Base-by-base conservation (phyloP, 1,140 invertebrate species). In the Anagrus nilaparvatae region DNA sequence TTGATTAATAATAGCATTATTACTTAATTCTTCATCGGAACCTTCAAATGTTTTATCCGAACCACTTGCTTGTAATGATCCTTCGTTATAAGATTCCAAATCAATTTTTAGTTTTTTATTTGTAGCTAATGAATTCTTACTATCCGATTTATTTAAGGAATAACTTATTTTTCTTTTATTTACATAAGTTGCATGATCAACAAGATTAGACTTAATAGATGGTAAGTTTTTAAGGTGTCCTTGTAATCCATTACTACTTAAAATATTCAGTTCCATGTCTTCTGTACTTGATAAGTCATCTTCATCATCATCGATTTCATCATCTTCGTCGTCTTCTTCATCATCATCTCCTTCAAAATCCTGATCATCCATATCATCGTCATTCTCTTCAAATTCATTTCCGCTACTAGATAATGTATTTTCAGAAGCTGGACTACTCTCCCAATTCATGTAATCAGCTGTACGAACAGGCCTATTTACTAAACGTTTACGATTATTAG, bases 401-500 rank as follows among this genome's bases (percentile, higher is more conserved):
- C 40, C 45, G 37, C 43, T 57, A 34, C 55, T 59, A 8, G 54
- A 62, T 23, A 55, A 52, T 9, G 54, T 61, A 12, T 56, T 51
- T 17, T 65, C 61, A 0, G 58, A 62, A 21, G 53, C 50, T 0
- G 59, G 60, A 4, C 59, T 63, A 27, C 59, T 60, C 60, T 63
- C 65, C 9, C 59, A 51, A 12, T 43, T 47, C 5, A 65, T 46
- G 13, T 59, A 65, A 6, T 56, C 55, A 23, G 58, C 50, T n/a
- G n/a, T n/a, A n/a, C n/a, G n/a, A n/a, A n/a, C n/a, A n/a, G n/a
- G n/a, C n/a, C n/a, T n/a, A n/a, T n/a, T n/a, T n/a, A n/a, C n/a
- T n/a, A n/a, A n/a, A n/a, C 52, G 31, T 2, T 61, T 58, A n/a
- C 65, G 67, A 20, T 67, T 67, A 32, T 69, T 69, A 2, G 61